Evolutionary conservation across 2,113 vertebrate genomes (phyloP), one percentile per base, ranked within the genome.

Genomic region (Lophius piscatorius): DNA sequence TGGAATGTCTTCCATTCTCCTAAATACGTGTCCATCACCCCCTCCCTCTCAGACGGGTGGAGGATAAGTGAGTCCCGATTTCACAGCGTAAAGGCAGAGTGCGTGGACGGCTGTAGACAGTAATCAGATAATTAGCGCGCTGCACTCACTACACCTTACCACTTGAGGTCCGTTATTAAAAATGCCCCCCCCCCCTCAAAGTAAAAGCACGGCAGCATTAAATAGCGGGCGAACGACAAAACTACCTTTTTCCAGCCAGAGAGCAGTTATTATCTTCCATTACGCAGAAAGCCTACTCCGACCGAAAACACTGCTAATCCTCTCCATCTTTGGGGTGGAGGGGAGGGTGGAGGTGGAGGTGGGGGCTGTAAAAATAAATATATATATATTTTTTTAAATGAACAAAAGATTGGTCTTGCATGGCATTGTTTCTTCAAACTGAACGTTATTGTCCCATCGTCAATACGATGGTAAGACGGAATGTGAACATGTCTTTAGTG

Each of bases 401-500:
- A 42, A 49, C 49, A 49, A 71, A 42, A 39, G 4, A 47, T 13
- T 34, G 26, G 62, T 74, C 34, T 70, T 50, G 55, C 34, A 36
- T 39, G 46, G 42, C 50, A 70, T 74, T 87, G 62, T 81, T 82
- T 73, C 57, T 52, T 42, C 47, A 69, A 76, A 83, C 80, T 65
- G 64, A 47, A 62, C 50, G 49, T 75, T 36, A 78, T 81, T 75
- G 76, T 74, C 52, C 71, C 45, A 42, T 81, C 86, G 81, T 87
- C 31, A 71, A 78, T 82, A 74, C 64, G 78, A 80, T 71, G 50
- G 74, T 57, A 82, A 71, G 68, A 85, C 78, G 70, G 72, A 72
- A 78, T 86, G 79, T 68, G 72, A 81, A 82, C 80, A 78, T 80
- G 83, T 87, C 77, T 91, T 90, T 87, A 78, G 83, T 83, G 82